These are phyloP conservation scores for Dioctria linearis DNA, from an alignment of 2,888 invertebrate species.

Conservation along the genomic window DNA sequence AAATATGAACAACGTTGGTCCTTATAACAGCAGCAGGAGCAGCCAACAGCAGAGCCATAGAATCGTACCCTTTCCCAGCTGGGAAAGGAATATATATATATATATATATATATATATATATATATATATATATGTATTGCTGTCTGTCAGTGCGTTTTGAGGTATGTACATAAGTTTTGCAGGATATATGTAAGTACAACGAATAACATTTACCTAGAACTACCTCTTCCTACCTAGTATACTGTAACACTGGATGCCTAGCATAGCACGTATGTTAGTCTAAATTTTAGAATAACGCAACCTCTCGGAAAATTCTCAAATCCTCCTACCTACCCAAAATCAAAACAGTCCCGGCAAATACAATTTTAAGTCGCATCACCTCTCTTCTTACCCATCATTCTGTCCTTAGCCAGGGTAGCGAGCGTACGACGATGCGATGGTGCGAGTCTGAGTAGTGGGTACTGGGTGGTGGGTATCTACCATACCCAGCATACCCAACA, in stretches of 20 bases:
- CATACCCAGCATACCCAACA: slow-evolving; percentile 14
- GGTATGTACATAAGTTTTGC: slow-evolving; percentile 39
- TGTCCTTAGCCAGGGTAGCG: background rate
- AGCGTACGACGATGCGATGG: background rate
- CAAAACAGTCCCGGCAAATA: slow-evolving; percentile 18
- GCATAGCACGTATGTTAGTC: slow-evolving; percentile 31
- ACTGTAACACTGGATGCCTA: too few relatives aligned
- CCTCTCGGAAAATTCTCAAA: slow-evolving; percentile 50
- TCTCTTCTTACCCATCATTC: slow-evolving; percentile 26
- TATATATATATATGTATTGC: slow-evolving; percentile 16
- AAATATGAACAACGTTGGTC: slow-evolving; percentile 46
- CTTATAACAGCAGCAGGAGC: slow-evolving; percentile 17
- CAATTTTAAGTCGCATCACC: slow-evolving; percentile 48
- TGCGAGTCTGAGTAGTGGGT: too few relatives aligned
- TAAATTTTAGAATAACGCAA: slow-evolving; percentile 48
- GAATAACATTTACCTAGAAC: background rate
- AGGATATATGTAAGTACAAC: background rate
- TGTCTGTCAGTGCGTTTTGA: slow-evolving; percentile 4
- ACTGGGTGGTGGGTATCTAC: too few relatives aligned
- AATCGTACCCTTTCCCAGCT: slow-evolving; percentile 9
- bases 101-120: slow-evolving; percentile 45
- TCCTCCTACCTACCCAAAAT: slow-evolving; percentile 1
- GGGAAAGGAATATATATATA: slow-evolving; percentile 43
- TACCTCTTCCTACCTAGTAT: background rate
- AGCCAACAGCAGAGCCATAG: background rate